Evolutionary conservation across 2,113 vertebrate species (phyloP).

Genomic region (Phrynocephalus versicolor): DNA sequence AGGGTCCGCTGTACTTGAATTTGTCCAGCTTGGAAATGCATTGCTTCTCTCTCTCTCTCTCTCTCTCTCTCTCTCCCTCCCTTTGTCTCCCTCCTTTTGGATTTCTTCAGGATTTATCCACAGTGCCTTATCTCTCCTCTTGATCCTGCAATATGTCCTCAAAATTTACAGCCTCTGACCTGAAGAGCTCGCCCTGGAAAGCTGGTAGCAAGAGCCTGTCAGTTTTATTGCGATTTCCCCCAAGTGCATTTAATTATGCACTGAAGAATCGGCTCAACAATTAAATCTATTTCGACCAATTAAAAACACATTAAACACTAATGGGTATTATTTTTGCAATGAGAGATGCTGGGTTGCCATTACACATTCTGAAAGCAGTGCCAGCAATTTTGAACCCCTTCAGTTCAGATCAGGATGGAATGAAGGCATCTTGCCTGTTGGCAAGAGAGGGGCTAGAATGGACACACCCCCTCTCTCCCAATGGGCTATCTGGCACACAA

Average conservation of each 20-base stretch:
- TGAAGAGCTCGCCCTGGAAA: conserved; percentile 19
- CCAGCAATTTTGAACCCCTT: conserved; percentile 10
- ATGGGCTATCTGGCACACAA: background rate
- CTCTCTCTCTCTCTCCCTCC: conserved; percentile 55
- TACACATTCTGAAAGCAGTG: conserved; percentile 5
- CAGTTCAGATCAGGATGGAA: conserved; percentile 18
- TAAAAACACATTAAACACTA: conserved; percentile 59
- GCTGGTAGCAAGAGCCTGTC: conserved; percentile 51
- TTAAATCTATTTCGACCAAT: conserved; percentile 61
- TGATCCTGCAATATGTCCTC: conserved; percentile 55
- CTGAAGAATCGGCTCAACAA: conserved; percentile 52
- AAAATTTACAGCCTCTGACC: conserved; percentile 61
- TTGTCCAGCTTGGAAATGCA: conserved; percentile 46
- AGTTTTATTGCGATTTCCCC: conserved; percentile 59
- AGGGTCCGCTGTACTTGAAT: too few relatives aligned
- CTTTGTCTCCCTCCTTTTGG: conserved; percentile 59
- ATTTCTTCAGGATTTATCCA: conserved; percentile 64
- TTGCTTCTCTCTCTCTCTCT: conserved; percentile 61
- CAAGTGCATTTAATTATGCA: conserved; percentile 60
- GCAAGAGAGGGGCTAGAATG: too few relatives aligned
- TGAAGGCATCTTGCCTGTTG: background rate
- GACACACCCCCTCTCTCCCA: background rate
- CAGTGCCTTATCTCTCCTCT: conserved; percentile 53
- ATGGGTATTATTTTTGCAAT: conserved; percentile 49
- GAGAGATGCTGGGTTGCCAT: conserved; percentile 41